Conservation (phyloP, 64 coral and sea anemone genomes). For the Pocillopora damicornis region DNA sequence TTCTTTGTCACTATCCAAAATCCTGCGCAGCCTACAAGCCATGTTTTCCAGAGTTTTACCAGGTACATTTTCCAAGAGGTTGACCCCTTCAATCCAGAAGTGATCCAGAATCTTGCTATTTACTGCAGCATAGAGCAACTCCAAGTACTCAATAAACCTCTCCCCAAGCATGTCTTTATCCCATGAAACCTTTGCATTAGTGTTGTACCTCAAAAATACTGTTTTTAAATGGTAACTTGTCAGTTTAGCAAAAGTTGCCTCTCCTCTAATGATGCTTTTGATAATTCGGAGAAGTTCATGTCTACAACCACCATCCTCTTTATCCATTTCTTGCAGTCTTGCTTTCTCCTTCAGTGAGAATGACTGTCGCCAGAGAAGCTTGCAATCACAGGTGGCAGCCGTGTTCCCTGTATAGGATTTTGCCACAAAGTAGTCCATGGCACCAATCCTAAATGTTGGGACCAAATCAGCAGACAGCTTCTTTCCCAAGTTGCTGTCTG, state of each 20-base stretch:
- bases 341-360: constrained; percentile 77
- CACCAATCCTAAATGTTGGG: constrained; percentile 48
- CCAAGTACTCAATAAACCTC: constrained; percentile 60
- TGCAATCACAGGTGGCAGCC: constrained; percentile 23
- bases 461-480: constrained; percentile 69
- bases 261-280: constrained; percentile 59
- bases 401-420: constrained; percentile 48
- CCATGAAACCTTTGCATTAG: constrained; percentile 41
- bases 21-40: constrained; percentile 42
- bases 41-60: constrained; percentile 59
- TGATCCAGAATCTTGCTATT: constrained; percentile 37
- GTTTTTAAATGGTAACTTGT: constrained; percentile 81
- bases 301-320: constrained; percentile 62
- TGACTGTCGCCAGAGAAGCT: constrained; percentile 63
- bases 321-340: constrained; percentile 71
- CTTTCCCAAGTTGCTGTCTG: constrained; percentile 11
- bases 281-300: constrained; percentile 80
- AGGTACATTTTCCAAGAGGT: constrained; percentile 61
- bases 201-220: constrained; percentile 65
- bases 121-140: constrained; percentile 27
- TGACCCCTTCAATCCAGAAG: constrained; percentile 56
- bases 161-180: constrained; percentile 50
- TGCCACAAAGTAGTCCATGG: constrained; percentile 60
- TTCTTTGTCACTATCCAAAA: constrained; percentile 48
- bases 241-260: constrained; percentile 65